phyloP scores from a whole-genome alignment of 2,113 vertebrate species.

The Ibidorhyncha struthersii region DNA sequence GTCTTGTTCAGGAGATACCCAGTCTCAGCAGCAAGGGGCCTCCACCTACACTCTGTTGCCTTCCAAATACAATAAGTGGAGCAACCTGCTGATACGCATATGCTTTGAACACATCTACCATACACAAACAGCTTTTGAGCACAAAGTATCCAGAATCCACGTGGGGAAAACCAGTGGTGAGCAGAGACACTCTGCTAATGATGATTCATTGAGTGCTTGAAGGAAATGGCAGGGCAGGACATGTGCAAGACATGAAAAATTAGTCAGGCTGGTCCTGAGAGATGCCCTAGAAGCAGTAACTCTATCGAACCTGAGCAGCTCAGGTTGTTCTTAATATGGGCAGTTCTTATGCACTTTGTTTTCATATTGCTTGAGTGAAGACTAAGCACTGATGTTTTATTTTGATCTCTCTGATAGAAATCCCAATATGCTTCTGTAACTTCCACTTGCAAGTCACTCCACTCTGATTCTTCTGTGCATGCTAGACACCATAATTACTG shows the following conservation, averaged over 20 bases:
- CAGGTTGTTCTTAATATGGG: neutral
- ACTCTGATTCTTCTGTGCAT: neutral
- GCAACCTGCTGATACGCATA: neutral
- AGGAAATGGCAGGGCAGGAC: neutral
- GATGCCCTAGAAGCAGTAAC: neutral
- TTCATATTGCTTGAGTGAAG: neutral
- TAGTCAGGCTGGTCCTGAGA: neutral
- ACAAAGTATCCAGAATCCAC: neutral
- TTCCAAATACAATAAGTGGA: neutral
- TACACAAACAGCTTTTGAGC: neutral
- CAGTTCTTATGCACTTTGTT: neutral
- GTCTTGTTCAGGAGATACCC: neutral
- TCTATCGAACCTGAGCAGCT: neutral
- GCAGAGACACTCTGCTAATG: neutral
- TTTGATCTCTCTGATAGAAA: neutral
- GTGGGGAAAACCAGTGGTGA: neutral
- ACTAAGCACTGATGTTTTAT: neutral
- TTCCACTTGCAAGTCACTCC: neutral
- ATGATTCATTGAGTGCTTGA: slow-evolving; percentile 16
- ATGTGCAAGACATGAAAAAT: neutral
- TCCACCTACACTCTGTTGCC: neutral
- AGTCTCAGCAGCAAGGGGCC: neutral
- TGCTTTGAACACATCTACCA: neutral
- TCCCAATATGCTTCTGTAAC: neutral
- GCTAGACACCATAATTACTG: neutral